Conservation (phyloP, 2,113 vertebrate species). For the Rattus rattus region DNA sequence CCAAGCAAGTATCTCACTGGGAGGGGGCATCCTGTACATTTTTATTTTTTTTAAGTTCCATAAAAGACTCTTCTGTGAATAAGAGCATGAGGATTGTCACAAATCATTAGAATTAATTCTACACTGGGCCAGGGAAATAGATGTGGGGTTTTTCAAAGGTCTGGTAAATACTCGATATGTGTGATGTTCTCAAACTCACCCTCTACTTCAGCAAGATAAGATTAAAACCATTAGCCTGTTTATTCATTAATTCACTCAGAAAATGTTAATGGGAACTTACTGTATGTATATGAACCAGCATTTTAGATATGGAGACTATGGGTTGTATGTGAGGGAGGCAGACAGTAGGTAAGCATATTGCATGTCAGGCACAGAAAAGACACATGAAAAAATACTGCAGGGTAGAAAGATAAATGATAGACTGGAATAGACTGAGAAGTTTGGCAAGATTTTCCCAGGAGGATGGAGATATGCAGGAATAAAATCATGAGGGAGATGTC, state of each 20-base stretch:
- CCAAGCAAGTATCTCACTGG: neutral
- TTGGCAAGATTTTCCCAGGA: neutral
- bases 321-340: neutral
- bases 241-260: slow-evolving; percentile 6
- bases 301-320: neutral
- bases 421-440: neutral
- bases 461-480: neutral
- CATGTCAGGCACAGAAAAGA: neutral
- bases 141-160: neutral
- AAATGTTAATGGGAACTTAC: slow-evolving; percentile 22
- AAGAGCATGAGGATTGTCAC: neutral
- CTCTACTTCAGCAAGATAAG: slow-evolving; percentile 1
- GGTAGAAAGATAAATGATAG: neutral
- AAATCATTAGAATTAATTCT: slow-evolving; percentile 6
- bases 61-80: neutral
- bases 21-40: neutral
- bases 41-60: neutral
- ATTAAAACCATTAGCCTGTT: neutral
- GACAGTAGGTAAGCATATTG: neutral
- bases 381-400: neutral
- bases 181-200: neutral
- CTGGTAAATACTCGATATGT: neutral
- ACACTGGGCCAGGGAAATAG: neutral
- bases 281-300: neutral
- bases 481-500: neutral